Base-by-base conservation (phyloP, 2,113 vertebrate species). In the Dermatemys mawii region DNA sequence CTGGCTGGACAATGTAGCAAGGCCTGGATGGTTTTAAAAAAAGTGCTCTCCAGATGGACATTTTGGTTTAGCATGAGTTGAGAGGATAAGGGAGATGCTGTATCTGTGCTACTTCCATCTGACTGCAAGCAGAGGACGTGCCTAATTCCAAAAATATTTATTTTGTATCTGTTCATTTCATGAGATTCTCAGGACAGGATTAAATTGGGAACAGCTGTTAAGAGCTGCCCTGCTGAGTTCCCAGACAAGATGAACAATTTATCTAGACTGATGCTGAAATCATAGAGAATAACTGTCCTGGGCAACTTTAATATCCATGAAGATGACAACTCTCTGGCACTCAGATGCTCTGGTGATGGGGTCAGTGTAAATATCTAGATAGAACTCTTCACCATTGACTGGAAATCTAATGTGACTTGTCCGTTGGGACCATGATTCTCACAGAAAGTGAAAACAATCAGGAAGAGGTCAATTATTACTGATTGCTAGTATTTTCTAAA, bases 211-310 rank as follows among this genome's bases (percentile, higher is more conserved):
- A 78, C 0, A 1, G 22, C 35, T 22, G 4, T 2, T 24, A 70
- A 83, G 11, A 13, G 13, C 48, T 81, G 83, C 73, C 51, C 16
- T 29, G 7, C 8, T 1, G 51, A 24, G 5, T 54, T 44, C 16
- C 12, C 26, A 49, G 29, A 11, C 80, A 89, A 84, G 50, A 73
- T 13, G 21, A 44, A 46, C 3, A 46, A 57, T 35, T n/a, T 63
- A 35, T 63, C 32, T 63, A 63, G 32, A 63, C 60, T 17, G 60
- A 17, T 63, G 32, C 60, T 35, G 60, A 63, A 57, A 44, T 78
- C 32, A 44, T 0, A 0, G 81, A 46, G 46, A 29, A 17, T 84
- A 0, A 0, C 17, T 48, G 83, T 11, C 14, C 38, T 0, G 1
- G 19, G 41, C 14, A 55, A 46, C 3, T 0, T 9, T 41, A 51